phyloP scores from a whole-genome alignment of 2,797 vertebrate species.

The Amphiprion clarkii region DNA sequence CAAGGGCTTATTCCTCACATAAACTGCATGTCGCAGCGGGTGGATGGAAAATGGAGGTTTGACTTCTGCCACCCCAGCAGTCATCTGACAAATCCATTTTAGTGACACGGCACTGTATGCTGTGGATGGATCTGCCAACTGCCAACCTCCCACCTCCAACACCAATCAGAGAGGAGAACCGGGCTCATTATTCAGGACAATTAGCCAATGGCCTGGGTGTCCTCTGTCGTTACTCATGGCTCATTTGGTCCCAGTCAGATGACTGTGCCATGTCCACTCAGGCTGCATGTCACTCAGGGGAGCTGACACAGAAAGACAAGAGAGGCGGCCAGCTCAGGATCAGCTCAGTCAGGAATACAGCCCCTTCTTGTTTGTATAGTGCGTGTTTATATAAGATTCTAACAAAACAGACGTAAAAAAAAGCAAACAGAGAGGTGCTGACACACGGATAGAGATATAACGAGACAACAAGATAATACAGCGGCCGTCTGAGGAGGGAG shows the following conservation, averaged over 20 bases:
- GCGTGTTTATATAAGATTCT: neutral
- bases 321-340: slow-evolving; percentile 22
- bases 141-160: slow-evolving; percentile 55
- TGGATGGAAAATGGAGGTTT: slow-evolving; percentile 47
- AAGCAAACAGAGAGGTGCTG: neutral
- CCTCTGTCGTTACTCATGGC: slow-evolving; percentile 70
- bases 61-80: slow-evolving; percentile 50
- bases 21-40: slow-evolving; percentile 26
- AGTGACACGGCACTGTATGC: slow-evolving; percentile 34
- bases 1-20: slow-evolving; percentile 2
- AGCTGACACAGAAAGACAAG: slow-evolving; percentile 45
- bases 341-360: slow-evolving; percentile 20
- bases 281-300: slow-evolving; percentile 66
- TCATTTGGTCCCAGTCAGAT: slow-evolving; percentile 77
- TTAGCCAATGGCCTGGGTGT: slow-evolving; percentile 77
- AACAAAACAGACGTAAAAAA: neutral
- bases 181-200: slow-evolving; percentile 75
- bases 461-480: neutral
- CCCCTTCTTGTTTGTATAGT: neutral
- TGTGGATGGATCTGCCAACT: slow-evolving; percentile 44
- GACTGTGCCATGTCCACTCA: slow-evolving; percentile 72
- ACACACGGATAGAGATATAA: neutral
- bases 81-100: slow-evolving; percentile 63
- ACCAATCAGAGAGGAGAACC: slow-evolving; percentile 67
- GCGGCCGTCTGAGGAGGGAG: neutral